Evolutionary conservation across 2,113 vertebrate genomes (phyloP).

Genomic region (Dipodomys stephensi): DNA sequence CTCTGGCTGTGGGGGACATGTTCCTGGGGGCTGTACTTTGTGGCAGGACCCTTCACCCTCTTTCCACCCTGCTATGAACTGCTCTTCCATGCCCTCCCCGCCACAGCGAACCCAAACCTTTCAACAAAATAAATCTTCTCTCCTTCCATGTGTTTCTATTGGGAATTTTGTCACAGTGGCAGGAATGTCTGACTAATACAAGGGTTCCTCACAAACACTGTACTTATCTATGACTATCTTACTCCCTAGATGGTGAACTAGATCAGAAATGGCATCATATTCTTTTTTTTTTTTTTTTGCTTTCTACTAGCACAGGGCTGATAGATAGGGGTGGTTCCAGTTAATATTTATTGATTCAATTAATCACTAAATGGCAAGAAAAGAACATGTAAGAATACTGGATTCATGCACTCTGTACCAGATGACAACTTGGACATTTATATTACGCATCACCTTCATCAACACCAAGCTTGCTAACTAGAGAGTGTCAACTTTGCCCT

Average conservation of each 20-base stretch:
- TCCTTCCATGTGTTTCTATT: neutral
- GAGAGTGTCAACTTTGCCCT: neutral
- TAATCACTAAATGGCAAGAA: neutral
- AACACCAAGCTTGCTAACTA: neutral
- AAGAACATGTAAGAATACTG: neutral
- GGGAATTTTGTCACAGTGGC: neutral
- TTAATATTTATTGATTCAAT: neutral
- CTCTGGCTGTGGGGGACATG: neutral
- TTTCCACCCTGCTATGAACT: neutral
- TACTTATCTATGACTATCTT: neutral
- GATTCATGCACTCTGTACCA: neutral
- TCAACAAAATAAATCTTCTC: too few relatives aligned
- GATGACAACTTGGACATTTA: neutral
- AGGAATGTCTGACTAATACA: neutral
- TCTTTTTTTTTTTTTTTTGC: slow-evolving; percentile 3
- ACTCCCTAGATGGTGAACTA: slow-evolving; percentile 12
- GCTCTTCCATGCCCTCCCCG: too few relatives aligned
- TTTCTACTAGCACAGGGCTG: neutral
- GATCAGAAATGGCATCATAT: neutral
- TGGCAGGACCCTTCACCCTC: neutral
- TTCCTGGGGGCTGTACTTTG: neutral
- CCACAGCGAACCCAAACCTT: neutral
- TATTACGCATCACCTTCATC: neutral
- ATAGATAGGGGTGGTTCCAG: neutral
- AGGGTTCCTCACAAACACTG: neutral